Base-by-base conservation (phyloP, 2,797 vertebrate genomes). In the Cheracebus regulus region DNA sequence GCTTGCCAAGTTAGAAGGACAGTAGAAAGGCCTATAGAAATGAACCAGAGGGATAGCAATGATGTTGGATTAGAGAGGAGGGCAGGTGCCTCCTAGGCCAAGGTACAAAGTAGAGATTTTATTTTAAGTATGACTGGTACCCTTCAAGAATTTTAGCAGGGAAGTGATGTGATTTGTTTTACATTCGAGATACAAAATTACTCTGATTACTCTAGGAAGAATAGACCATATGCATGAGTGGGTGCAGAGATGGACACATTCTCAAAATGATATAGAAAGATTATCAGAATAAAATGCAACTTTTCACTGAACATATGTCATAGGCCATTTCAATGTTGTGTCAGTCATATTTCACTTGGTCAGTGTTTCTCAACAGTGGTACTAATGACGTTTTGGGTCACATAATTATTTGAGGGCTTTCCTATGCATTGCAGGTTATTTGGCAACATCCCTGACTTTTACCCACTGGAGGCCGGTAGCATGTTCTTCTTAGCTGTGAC, bases 71-170 rank as follows among this genome's bases (percentile, higher is more conserved):
- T 7, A n/a, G 14, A 44, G n/a, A 82, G 5, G 20, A 33, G 20
- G n/a, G 4, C 9, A 30, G 7, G 44, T 13, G 4, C 7, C 8
- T 26, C 2, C n/a, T n/a, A 52, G 2, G 36, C 14, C 17, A 46
- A 75, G 39, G 10, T 24, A 24, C 13, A 85, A 33, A 41, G 11
- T 41, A 82, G 57, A 13, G 15, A 7, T 22, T 41, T 67, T 41
- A 41, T 7, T 81, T 5, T 28, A 33, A 58, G 15, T 30, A 17
- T 28, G 33, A 57, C 11, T n/a, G 44, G 57, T 39, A 12, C 9
- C 48, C 0, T 14, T 28, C 33, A 78, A 11, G 4, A 19, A 57
- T 58, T 84, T 57, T 44, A 83, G 30, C 33, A 84, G 61, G 36
- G 15, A 64, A 72, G 26, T 11, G 26, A 39, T 75, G 5, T 81